Evolutionary conservation across 2,113 vertebrate genomes (phyloP), one percentile per base, ranked within the genome.

Genomic region (Meriones unguiculatus): DNA sequence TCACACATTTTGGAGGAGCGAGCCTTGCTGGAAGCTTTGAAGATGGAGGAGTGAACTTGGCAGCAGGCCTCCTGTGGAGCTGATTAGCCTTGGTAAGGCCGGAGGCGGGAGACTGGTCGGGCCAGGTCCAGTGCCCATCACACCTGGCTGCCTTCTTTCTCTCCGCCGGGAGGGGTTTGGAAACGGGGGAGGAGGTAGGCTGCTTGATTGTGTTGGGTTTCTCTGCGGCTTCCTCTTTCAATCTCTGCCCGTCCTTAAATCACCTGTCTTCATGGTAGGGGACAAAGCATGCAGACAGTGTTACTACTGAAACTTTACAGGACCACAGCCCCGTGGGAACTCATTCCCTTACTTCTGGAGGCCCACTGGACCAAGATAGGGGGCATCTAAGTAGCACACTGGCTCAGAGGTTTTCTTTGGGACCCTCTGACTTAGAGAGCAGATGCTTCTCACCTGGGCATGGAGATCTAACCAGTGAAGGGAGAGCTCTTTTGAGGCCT

Each of bases 21-120:
- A 46, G 46, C 46, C 4, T n/a, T 11, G 5, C 10, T 0, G 5
- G 70, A 95, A 88, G 46, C 1, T 7, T 35, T 28, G 80, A 50
- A 84, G 70, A 93, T 0, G 13, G 84, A 1, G 81, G 95, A 77
- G 35, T 92, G 69, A 64, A 7, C 46, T 94, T 96, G 97, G 94
- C 91, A 81, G 87, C 67, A 70, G 38, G 67, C 78, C n/a, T 14
- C n/a, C 14, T 38, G 46, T 20, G 73, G 54, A 62, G 59, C 67
- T 65, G 91, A 93, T 96, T 87, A 86, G 73, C 17, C 0, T 35
- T 88, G 80, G 80, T 76, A 80, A 75, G 35, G 22, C 80, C 50
- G n/a, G 80, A 92, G 78, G 88, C 15, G 10, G 92, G 89, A 93
- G 88, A 97, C 96, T 46, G 78, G 95, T 97, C 95, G 35, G 81